Evolutionary conservation across 1,140 invertebrate species (phyloP).

Genomic region (Lasaia peninsularis): DNA sequence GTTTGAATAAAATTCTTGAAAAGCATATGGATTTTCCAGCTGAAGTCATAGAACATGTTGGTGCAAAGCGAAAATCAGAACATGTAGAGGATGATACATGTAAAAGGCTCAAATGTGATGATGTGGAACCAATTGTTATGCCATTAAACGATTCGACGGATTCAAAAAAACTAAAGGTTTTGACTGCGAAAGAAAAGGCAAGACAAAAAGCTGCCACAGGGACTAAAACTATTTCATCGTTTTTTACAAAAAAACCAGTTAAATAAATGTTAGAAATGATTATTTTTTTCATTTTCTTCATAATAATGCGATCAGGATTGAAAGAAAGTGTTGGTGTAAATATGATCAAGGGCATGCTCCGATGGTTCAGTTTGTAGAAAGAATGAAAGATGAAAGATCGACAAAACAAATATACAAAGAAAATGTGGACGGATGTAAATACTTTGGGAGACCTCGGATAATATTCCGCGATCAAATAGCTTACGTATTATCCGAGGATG

Average conservation of each 20-base stretch:
- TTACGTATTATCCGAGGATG: too few species aligned
- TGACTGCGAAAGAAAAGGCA: constrained; percentile 82
- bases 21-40: constrained; percentile 80
- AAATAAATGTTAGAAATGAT: background rate
- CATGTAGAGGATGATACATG: constrained; percentile 38
- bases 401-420: too few species aligned
- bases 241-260: constrained; percentile 78
- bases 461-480: too few species aligned
- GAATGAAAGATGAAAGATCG: too few species aligned
- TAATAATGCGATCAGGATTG: too few species aligned
- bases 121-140: constrained; percentile 30
- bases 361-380: too few species aligned
- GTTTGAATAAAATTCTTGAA: constrained; percentile 79
- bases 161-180: constrained; percentile 44
- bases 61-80: constrained; percentile 80
- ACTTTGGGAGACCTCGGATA: too few species aligned
- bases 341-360: too few species aligned
- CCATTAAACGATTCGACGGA: constrained; percentile 37
- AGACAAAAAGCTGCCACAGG: constrained; percentile 85
- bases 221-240: constrained; percentile 85
- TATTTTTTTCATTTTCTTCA: too few species aligned
- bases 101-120: constrained; percentile 58
- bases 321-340: too few species aligned
- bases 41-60: constrained; percentile 68
- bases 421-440: too few species aligned